phyloP scores from a whole-genome alignment of 1,140 invertebrate species.

The Leptestheria dahalacensis region DNA sequence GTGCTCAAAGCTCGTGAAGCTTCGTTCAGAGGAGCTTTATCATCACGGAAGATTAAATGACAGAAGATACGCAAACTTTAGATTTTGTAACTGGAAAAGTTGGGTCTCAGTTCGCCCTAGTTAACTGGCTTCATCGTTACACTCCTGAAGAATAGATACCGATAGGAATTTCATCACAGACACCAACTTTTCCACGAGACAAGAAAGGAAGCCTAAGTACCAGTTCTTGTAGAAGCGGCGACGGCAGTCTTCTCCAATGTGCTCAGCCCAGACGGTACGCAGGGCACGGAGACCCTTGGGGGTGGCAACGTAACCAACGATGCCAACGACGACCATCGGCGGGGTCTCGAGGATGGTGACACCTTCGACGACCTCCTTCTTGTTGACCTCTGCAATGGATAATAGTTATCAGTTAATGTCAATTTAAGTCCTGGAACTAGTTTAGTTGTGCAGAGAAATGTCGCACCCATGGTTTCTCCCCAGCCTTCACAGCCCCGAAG shows the following conservation, averaged over 20 bases:
- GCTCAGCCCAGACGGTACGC: constrained; percentile 95
- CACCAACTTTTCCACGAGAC: not conserved
- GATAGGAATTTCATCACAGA: constrained; percentile 14
- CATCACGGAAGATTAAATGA: not conserved
- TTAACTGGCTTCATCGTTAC: constrained; percentile 17
- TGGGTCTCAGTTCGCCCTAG: constrained; percentile 17
- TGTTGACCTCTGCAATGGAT: constrained; percentile 77
- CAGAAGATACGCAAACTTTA: too few species aligned
- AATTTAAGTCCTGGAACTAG: constrained; percentile 26
- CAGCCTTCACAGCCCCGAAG: not conserved
- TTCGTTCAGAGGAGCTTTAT: not conserved
- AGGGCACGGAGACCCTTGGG: constrained; percentile 87
- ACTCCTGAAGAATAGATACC: constrained; percentile 17
- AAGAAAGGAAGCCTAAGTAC: constrained; percentile 40
- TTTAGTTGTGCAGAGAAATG: constrained; percentile 26
- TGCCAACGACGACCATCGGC: constrained; percentile 93
- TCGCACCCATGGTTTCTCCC: constrained; percentile 20
- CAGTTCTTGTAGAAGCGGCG: constrained; percentile 99
- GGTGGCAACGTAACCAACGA: constrained; percentile 97
- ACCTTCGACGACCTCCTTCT: constrained; percentile 98
- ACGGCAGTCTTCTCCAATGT: constrained; percentile 93
- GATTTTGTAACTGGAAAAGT: not conserved
- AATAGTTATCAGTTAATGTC: constrained; percentile 15
- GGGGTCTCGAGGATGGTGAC: constrained; percentile 97
- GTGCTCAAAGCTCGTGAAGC: not conserved